These are phyloP conservation scores for Campoplex capitator DNA, from an alignment of 2,888 invertebrate genomes.

Conservation along the genomic window DNA sequence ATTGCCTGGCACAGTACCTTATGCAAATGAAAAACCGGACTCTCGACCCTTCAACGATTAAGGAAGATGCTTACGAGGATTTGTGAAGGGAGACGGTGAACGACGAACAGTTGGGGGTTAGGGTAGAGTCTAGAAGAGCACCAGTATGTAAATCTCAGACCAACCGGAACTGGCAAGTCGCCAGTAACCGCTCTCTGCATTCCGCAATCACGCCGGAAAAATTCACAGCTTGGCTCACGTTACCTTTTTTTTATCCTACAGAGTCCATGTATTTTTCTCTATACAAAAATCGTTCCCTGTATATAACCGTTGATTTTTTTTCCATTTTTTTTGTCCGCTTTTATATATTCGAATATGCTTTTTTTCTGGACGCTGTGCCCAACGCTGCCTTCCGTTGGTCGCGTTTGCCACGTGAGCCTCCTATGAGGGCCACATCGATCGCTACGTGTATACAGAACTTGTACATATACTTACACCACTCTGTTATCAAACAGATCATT, in stretches of 20 bases:
- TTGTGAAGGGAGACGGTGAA: conserved; percentile 4
- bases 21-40: conserved; percentile 39
- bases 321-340: conserved; percentile 4
- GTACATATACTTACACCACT: background rate
- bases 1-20: conserved; percentile 13
- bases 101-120: background rate
- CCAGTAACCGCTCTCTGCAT: conserved; percentile 64
- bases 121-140: conserved; percentile 12
- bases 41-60: conserved; percentile 39
- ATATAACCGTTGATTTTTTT: conserved; percentile 26
- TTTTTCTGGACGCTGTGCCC: conserved; percentile 34
- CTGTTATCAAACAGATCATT: background rate
- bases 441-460: background rate
- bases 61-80: conserved; percentile 24
- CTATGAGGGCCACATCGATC: conserved; percentile 53
- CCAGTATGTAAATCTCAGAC: conserved; percentile 69
- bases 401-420: conserved; percentile 47
- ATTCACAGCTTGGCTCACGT: conserved; percentile 66
- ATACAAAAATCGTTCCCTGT: conserved; percentile 21
- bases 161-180: conserved; percentile 68
- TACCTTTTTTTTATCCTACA: conserved; percentile 24
- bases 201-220: conserved; percentile 68
- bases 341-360: conserved; percentile 51
- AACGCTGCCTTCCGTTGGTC: conserved; percentile 33
- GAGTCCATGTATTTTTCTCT: background rate